These are phyloP conservation scores for Anolis sagrei DNA, from an alignment of 2,113 vertebrate species.

Conservation along the genomic window DNA sequence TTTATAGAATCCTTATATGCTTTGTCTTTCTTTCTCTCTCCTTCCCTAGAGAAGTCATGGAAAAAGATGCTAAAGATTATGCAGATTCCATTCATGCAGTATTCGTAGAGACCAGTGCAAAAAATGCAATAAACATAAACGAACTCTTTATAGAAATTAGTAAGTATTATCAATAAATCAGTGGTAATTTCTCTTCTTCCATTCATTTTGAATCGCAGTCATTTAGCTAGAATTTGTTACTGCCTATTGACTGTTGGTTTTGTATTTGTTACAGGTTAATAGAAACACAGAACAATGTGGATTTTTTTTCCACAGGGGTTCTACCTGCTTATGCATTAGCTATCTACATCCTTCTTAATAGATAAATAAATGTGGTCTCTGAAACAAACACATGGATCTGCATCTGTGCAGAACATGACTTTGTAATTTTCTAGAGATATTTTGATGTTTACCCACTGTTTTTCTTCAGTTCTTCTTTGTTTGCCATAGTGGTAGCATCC, in stretches of 20 bases:
- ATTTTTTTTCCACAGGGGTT: conserved; percentile 7
- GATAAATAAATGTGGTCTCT: no score
- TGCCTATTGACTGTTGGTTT: background rate
- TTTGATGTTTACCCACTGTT: no score
- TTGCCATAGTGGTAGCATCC: no score
- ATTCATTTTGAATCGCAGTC: background rate
- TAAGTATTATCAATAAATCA: conserved; percentile 79
- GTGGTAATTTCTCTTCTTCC: conserved; percentile 3
- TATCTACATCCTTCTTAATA: no score
- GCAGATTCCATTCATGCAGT: conserved; percentile 97
- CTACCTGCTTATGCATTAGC: background rate
- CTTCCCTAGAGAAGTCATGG: conserved; percentile 90
- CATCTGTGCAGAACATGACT: no score
- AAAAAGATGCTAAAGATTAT: conserved; percentile 98
- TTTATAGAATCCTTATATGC: conserved; percentile 26
- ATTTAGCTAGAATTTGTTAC: background rate
- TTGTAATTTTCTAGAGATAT: no score
- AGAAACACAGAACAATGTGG: conserved; percentile 18
- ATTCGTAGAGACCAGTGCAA: conserved; percentile 98
- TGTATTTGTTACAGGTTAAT: background rate
- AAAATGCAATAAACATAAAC: conserved; percentile 98
- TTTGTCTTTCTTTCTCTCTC: conserved; percentile 17
- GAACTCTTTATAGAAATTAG: conserved; percentile 99
- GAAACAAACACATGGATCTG: no score
- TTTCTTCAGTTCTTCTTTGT: no score